Evolutionary conservation across 2,797 vertebrate genomes (phyloP), one percentile per base, ranked within the genome.

Genomic region (Taeniopygia guttata): DNA sequence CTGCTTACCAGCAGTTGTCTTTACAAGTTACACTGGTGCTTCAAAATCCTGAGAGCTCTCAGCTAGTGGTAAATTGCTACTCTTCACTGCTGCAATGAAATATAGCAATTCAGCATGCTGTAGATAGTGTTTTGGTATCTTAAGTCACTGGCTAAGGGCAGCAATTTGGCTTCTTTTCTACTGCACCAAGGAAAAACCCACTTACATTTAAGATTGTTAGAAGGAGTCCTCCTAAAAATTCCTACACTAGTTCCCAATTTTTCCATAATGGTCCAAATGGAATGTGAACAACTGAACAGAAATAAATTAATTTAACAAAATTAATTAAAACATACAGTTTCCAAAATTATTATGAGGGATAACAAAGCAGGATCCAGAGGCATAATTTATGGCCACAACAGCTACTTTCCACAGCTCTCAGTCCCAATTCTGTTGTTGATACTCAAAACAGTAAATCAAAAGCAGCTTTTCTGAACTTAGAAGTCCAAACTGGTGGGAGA

Each of bases 11-110:
- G 76, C 48, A 86, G 60, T 14, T 0, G 0, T 81, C 76, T 85
- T 81, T 56, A 75, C 59, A 82, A 84, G 79, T 74, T 56, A 72
- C 63, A 81, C 52, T 1, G 1, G 55, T 19, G 1, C 72, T 92
- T 81, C 87, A 75, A 80, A 80, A 84, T 40, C 62, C 79, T 46
- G 34, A 60, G 26, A 84, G 45, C 49, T 74, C 83, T 91, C 82
- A 63, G 63, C 69, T 76, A 89, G 72, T 52, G 46, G 66, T 60
- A 89, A 95, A 88, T 55, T 88, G 89, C 91, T 92, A 69, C 69
- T 8, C 8, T 66, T 87, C 82, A 68, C 43, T 46, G 32, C 51
- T 85, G 82, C 84, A 85, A 81, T 1, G 11, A 90, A 85, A 74
- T 40, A 69, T 0, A 86, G 79, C 87, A 91, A 84, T 94, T 94